Conservation (phyloP, 2,888 invertebrate species). For the Mongoloraphidia duomilia region DNA sequence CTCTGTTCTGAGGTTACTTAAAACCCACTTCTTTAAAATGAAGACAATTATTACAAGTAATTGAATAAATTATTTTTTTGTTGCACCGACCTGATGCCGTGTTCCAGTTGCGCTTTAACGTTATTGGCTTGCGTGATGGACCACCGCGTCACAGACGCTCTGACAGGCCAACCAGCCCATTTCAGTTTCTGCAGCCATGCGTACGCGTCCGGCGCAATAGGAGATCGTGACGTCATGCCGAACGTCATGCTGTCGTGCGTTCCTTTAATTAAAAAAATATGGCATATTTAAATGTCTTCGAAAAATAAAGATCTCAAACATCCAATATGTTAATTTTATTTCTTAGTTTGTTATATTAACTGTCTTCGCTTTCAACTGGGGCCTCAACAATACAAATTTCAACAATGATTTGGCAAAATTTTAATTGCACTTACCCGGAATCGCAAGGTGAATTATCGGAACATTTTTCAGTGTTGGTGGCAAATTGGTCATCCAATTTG, state of each 20-base stretch:
- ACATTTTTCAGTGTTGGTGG: constrained; percentile 40
- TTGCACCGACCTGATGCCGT: constrained; percentile 1
- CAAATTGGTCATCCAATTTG: constrained; percentile 57
- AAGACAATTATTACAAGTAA: too few species aligned
- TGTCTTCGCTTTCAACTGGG: too few species aligned
- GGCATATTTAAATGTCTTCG: not conserved
- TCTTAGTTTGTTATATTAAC: too few species aligned
- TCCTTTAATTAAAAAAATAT: constrained; percentile 1
- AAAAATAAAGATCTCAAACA: not conserved
- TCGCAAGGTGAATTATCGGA: constrained; percentile 56
- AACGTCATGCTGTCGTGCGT: constrained; percentile 6
- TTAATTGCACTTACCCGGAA: constrained; percentile 46
- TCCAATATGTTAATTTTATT: too few species aligned
- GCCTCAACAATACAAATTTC: too few species aligned
- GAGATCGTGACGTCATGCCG: not conserved
- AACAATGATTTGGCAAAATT: too few species aligned
- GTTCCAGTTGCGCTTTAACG: not conserved
- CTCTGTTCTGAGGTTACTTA: too few species aligned
- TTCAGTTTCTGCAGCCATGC: not conserved
- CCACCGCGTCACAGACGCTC: not conserved
- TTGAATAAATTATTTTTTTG: too few species aligned
- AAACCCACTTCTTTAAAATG: too few species aligned
- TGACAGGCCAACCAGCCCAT: not conserved
- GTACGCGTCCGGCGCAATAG: constrained; percentile 2
- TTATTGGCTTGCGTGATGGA: not conserved